phyloP scores from a whole-genome alignment of 2,113 vertebrate species.

The Arvicanthis niloticus region DNA sequence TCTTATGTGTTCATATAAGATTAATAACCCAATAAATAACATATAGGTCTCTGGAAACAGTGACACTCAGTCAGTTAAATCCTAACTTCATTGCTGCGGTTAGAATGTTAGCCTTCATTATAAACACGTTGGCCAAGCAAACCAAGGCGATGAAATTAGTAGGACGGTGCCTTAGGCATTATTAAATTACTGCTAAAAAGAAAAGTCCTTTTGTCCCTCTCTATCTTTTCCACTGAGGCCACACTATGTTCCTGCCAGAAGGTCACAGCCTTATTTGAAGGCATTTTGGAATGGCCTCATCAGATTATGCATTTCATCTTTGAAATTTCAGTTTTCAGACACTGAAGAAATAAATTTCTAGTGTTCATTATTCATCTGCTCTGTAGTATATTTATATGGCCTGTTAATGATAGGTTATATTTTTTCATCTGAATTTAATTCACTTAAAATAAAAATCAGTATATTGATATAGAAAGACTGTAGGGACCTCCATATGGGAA shows the following conservation, averaged over 20 bases:
- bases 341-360: neutral
- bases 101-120: neutral
- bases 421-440: constrained; percentile 23
- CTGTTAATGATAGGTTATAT: neutral
- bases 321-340: neutral
- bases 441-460: constrained; percentile 1
- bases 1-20: neutral
- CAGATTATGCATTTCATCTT: neutral
- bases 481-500: neutral
- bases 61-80: neutral
- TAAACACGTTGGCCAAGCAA: too few species aligned
- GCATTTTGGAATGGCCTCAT: neutral
- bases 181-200: neutral
- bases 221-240: neutral
- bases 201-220: neutral
- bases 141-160: too few species aligned
- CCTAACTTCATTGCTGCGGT: neutral
- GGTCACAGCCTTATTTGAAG: neutral
- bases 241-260: neutral
- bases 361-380: neutral
- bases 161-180: too few species aligned
- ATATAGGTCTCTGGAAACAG: neutral
- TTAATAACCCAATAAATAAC: neutral
- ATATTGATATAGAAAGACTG: neutral
- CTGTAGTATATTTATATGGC: neutral